Evolutionary conservation across 2,888 invertebrate genomes (phyloP), one percentile per base, ranked within the genome.

Genomic region (Cheilosia vulpina): DNA sequence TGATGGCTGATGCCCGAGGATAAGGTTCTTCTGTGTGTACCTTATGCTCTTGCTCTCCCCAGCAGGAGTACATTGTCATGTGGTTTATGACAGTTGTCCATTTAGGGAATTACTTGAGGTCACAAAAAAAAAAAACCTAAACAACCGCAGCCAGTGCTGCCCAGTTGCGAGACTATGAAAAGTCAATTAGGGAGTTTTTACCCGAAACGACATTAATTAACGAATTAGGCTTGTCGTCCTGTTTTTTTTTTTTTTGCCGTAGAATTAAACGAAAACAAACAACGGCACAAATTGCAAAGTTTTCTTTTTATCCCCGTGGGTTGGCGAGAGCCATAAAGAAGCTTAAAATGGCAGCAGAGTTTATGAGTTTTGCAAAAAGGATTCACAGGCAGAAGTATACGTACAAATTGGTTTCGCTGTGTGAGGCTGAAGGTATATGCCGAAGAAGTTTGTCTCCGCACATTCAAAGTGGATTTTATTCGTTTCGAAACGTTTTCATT

Each of bases 181-280:
- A 78, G 72, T 73, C 72, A 83, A 83, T 83, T 78, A 78, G 50
- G 50, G 47, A 50, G 19, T 58, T 69, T 47, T 17, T 43, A 9
- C n/a, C 60, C 60, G 72, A 68, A 73, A 68, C 21, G 47, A 73
- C 68, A 78, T 57, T 69, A 79, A 83, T 73, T 83, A 79, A 68
- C 62, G 43, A 63, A 69, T 60, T 57, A 55, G 31, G 41, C 27
- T 52, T 41, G 52, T 38, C 57, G 76, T 52, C 27, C 38, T 19
- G 11, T 19, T 50, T 50, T 17, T 19, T 7, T 17, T 19, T 7
- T 55, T 55, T 66, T 57, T 55, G 19, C 9, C 6, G 21, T 27
- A 38, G 15, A 34, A 52, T 13, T 27, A 53, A 15, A 38, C 11
- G 60, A 62, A 31, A 27, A 41, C 19, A 57, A 62, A 60, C 7